A percentile compares a stretch with the other conserved stretches of the same genome.
Evolutionary conservation across 2,888 invertebrate genomes (phyloP).

Genomic region (Esperia sulphurella): DNA sequence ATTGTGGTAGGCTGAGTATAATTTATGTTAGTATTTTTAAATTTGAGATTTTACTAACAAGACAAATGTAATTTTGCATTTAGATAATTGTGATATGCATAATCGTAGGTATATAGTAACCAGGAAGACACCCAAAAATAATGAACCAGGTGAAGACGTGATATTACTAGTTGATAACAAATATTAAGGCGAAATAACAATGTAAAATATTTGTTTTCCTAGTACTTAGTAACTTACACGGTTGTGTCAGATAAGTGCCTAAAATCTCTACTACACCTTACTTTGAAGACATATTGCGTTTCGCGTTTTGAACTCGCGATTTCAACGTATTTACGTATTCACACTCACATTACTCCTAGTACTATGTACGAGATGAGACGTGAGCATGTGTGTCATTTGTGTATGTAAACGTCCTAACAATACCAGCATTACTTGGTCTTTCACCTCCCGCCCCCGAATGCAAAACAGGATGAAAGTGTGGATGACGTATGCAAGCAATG

Average conservation of each 20-base stretch:
- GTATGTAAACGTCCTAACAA: constrained; percentile 62
- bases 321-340: constrained; percentile 77
- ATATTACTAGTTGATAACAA: neutral
- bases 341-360: constrained; percentile 75
- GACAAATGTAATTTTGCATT: too few species aligned
- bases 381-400: constrained; percentile 53
- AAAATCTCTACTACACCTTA: constrained; percentile 64
- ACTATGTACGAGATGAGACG: constrained; percentile 70
- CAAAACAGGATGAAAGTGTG: constrained; percentile 47
- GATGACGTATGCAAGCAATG: constrained; percentile 65
- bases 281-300: constrained; percentile 78
- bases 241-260: constrained; percentile 60
- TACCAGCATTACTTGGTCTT: constrained; percentile 51
- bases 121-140: too few species aligned
- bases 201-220: constrained; percentile 46
- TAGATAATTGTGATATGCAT: too few species aligned
- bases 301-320: constrained; percentile 78
- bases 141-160: neutral
- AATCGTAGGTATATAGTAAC: too few species aligned
- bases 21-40: too few species aligned
- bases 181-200: neutral
- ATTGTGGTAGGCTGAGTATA: too few species aligned
- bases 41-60: too few species aligned
- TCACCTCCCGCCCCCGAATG: constrained; percentile 43
- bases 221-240: constrained; percentile 58